Percentiles rank a stretch among this genome's conserved stretches.
phyloP scores from a whole-genome alignment of 2,888 invertebrate species.

The Gymnocheta viridis region DNA sequence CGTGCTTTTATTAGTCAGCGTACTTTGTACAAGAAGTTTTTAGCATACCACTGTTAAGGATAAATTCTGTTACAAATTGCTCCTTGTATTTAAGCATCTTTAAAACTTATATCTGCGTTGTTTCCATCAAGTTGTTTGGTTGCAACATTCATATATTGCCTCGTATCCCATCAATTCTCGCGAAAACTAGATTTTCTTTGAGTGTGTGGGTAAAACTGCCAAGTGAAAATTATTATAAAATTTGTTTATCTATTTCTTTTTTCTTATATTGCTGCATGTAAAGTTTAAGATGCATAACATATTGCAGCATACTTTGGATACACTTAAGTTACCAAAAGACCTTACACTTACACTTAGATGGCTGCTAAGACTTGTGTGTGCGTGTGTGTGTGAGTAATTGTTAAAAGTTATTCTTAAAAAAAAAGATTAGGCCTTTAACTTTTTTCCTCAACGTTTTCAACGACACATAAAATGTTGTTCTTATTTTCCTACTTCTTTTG shows the following conservation, averaged over 20 bases:
- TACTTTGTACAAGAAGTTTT: neutral
- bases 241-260: neutral
- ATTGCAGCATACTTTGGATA: neutral
- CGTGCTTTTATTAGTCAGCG: neutral
- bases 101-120: neutral
- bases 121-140: neutral
- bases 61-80: conserved; percentile 8
- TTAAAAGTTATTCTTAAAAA: neutral
- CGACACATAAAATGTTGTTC: neutral
- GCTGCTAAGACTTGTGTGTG: neutral
- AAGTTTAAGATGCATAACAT: neutral
- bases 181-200: neutral
- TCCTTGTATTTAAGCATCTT: neutral
- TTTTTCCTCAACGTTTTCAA: neutral
- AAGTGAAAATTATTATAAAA: neutral
- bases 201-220: neutral
- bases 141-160: neutral
- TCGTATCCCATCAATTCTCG: neutral
- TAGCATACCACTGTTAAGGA: neutral
- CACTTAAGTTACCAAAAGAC: neutral
- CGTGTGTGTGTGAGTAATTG: neutral
- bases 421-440: neutral
- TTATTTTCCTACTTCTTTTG: neutral
- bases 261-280: neutral
- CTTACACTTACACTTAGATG: too few species aligned